Evolutionary conservation across 2,888 invertebrate genomes (phyloP).

Genomic region (Rhogogaster chlorosoma): DNA sequence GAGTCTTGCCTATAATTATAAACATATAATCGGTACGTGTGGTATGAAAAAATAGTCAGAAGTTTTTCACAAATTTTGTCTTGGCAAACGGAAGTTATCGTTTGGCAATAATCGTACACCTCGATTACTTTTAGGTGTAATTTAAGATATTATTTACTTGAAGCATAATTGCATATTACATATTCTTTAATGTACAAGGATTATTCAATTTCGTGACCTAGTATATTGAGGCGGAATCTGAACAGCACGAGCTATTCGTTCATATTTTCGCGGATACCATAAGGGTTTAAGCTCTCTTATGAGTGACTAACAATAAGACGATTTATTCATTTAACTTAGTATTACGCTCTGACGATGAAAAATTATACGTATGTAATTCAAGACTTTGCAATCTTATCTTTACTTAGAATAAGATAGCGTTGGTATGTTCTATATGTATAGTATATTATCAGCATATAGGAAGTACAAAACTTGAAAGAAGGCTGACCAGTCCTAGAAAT

Average conservation of each 20-base stretch:
- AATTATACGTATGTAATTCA: slow-evolving; percentile 34
- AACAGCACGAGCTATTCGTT: background rate
- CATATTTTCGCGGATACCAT: background rate
- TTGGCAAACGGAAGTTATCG: background rate
- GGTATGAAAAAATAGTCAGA: background rate
- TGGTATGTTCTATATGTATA: slow-evolving; percentile 26
- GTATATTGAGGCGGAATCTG: background rate
- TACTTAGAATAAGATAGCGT: slow-evolving; percentile 38
- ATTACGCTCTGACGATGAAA: background rate
- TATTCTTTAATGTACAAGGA: background rate
- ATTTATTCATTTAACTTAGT: slow-evolving; percentile 18
- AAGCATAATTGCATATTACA: background rate
- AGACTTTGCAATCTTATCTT: slow-evolving; percentile 47
- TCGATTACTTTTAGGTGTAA: background rate
- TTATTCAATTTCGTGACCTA: background rate
- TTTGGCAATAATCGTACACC: background rate
- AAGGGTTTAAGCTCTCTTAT: background rate
- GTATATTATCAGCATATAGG: slow-evolving; percentile 34
- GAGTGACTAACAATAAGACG: background rate
- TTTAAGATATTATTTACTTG: background rate
- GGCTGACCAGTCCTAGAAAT: background rate
- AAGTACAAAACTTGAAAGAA: slow-evolving; percentile 10
- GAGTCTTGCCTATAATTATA: background rate
- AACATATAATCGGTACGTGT: background rate
- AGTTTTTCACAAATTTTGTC: background rate